phyloP scores from a whole-genome alignment of 2,113 vertebrate genomes.

The Oryzias javanicus region DNA sequence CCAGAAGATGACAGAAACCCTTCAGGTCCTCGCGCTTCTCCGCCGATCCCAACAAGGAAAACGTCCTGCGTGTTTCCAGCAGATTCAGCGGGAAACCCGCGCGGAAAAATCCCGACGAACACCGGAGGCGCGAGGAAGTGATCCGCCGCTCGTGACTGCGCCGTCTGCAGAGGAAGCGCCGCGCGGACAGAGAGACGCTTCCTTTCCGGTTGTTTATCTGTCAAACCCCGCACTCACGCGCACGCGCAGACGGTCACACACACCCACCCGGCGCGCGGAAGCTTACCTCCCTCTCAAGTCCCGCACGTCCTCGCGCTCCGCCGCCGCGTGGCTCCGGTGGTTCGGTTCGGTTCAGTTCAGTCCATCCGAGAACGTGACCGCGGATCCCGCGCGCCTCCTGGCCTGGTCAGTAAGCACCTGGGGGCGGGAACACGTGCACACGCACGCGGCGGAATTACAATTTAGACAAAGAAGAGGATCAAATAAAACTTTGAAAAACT shows the following conservation, averaged over 20 bases:
- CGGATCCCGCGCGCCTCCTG: conserved; percentile 8
- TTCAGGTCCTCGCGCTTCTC: background rate
- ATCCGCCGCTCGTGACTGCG: no score
- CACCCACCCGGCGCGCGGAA: background rate
- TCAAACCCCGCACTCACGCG: background rate
- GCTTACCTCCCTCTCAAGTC: conserved; percentile 37
- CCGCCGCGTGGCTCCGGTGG: conserved; percentile 7
- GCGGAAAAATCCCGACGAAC: background rate
- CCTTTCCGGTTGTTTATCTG: conserved; percentile 34
- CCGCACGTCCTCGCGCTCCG: conserved; percentile 11
- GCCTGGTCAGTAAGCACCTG: conserved; percentile 51
- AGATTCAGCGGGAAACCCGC: background rate
- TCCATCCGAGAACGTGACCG: conserved; percentile 21
- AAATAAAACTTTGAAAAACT: no score
- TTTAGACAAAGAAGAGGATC: no score
- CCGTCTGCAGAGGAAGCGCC: no score
- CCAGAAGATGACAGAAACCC: background rate
- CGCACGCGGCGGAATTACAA: no score
- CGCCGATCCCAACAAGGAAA: background rate
- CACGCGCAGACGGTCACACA: background rate
- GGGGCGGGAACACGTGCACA: conserved; percentile 23
- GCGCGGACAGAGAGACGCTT: background rate
- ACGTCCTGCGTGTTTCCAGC: conserved; percentile 8
- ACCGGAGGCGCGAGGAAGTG: background rate
- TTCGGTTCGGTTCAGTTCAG: conserved; percentile 25